Evolutionary conservation across 2,888 invertebrate genomes (phyloP).

Genomic region (Sarcophaga variegata): DNA sequence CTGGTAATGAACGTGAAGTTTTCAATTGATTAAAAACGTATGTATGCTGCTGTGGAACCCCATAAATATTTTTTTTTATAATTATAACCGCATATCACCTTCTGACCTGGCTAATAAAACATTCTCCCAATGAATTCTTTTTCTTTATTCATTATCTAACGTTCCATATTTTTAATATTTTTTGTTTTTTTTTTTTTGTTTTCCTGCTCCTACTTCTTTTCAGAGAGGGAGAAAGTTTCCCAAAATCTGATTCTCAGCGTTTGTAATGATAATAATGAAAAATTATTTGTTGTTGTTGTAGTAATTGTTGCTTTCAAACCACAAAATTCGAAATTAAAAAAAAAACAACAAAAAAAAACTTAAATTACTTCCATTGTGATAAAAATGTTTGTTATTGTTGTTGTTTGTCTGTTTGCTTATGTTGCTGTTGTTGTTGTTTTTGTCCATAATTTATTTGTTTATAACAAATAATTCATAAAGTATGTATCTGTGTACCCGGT

Average conservation of each 20-base stretch:
- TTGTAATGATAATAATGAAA: slow-evolving; percentile 44
- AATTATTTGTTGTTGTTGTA: slow-evolving; percentile 22
- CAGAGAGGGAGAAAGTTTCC: slow-evolving; percentile 48
- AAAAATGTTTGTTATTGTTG: background rate
- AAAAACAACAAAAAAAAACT: slow-evolving; percentile 7
- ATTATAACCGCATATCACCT: no score
- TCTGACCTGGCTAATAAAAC: no score
- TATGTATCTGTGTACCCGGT: background rate
- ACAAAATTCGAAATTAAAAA: background rate
- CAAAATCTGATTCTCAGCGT: slow-evolving; percentile 4
- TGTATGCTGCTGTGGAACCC: no score
- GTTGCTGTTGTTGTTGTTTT: no score
- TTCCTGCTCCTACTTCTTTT: background rate
- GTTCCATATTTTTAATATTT: background rate
- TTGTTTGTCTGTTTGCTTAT: background rate
- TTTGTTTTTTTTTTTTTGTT: background rate
- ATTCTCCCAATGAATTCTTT: no score
- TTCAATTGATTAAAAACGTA: no score
- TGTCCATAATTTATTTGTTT: background rate
- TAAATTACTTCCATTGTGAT: slow-evolving; percentile 32
- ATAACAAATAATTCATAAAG: slow-evolving; percentile 30
- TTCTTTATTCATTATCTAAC: background rate
- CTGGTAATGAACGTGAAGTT: no score
- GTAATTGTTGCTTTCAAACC: background rate
- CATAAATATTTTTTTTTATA: no score